Percentiles rank a stretch among this genome's conserved stretches.
Evolutionary conservation across 2,797 vertebrate species (phyloP).

Genomic region (Ptychadena robeensis): DNA sequence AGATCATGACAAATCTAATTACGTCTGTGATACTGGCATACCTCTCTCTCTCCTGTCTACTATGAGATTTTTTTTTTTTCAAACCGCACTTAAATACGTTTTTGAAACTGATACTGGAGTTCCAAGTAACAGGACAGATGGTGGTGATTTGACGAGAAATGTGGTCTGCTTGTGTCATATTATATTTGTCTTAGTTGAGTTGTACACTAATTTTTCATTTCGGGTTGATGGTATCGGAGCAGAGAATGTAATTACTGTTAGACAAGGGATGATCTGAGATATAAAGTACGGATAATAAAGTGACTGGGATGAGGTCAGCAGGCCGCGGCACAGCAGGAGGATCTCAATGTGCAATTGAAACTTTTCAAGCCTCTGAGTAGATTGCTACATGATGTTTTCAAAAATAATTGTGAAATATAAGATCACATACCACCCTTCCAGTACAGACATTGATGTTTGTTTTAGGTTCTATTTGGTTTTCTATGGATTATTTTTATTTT

Average conservation of each 20-base stretch:
- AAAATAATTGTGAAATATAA: conserved; percentile 12
- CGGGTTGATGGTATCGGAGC: conserved; percentile 22
- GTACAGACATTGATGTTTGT: neutral
- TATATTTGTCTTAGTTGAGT: conserved; percentile 22
- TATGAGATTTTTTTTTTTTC: conserved; percentile 7
- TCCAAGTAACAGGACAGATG: conserved; percentile 35
- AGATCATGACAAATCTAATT: conserved; percentile 38
- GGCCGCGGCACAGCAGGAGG: conserved; percentile 22
- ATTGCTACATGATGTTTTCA: conserved; percentile 2
- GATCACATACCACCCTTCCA: neutral
- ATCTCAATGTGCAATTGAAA: neutral
- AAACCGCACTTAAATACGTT: conserved; percentile 20
- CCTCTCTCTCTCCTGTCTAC: neutral
- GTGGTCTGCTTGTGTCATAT: conserved; percentile 16
- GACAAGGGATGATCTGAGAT: conserved; percentile 11
- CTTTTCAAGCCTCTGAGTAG: neutral
- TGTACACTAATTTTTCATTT: conserved; percentile 34
- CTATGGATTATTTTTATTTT: neutral
- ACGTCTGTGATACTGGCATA: neutral
- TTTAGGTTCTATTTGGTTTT: neutral
- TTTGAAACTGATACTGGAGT: conserved; percentile 41
- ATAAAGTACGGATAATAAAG: neutral
- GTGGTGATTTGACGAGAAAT: conserved; percentile 29
- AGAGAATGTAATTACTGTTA: conserved; percentile 2
- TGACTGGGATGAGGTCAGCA: neutral